Base-by-base conservation (phyloP, 2,797 vertebrate genomes). In the Nasua narica region DNA sequence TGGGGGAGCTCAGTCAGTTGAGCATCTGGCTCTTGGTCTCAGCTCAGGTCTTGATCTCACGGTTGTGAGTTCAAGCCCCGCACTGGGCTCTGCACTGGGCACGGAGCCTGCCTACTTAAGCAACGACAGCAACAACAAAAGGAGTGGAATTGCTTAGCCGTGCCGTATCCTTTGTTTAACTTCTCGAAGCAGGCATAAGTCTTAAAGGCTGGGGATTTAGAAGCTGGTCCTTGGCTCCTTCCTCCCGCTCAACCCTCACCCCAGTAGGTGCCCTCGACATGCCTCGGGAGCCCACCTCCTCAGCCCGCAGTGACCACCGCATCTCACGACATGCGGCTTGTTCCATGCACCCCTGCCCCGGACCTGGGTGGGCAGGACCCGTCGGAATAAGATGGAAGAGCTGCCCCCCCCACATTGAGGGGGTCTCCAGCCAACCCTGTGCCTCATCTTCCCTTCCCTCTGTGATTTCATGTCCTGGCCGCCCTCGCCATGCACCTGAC, bases 401-500 rank as follows among this genome's bases (percentile, higher is more conserved):
- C 27, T 32, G 67, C 56, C 18, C 32, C 32, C 13, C 23, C n/a
- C 46, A 50, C 65, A 50, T 58, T 5, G 27, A 23, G 43, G 50
- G n/a, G 32, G n/a, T 18, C 50, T 89, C 84, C 58, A 15, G 65
- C 11, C 16, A 11, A 48, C 48, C 76, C 60, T 40, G 18, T 19
- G 25, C 37, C 9, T n/a, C 18, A 12, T 15, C 78, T 50, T 37
- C 21, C 72, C 60, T 32, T 62, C 29, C 0, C 12, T 43, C 58
- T 12, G 0, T 11, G 35, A 74, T 18, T 29, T 37, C 46, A 2
- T 5, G 3, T 9, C 27, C 69, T 16, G 5, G 7, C 16, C 7
- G 2, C 58, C 13, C 12, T 54, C 14, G 0, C 43, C 29, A 1
- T 21, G 56, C 37, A 1, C n/a, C 46, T 1, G 9, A 60, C 19